Evolutionary conservation across 2,113 vertebrate species (phyloP), one percentile per base, ranked within the genome.

Genomic region (Vidua chalybeata): DNA sequence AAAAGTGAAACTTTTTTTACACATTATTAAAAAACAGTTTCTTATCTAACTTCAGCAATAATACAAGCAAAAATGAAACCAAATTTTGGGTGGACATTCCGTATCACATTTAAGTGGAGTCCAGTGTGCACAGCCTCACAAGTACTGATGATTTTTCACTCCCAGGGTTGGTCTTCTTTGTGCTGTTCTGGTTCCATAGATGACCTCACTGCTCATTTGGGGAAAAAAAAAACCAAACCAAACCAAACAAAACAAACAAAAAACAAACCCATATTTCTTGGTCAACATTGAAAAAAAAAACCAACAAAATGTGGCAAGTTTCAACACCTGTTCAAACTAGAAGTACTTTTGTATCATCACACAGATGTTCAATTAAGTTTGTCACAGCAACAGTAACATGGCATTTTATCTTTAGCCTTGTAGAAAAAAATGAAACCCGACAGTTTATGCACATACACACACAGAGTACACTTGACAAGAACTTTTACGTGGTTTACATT

Each of bases 401-500:
- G 92, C 89, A 96, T 96, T 97, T 94, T 85, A 93, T 72, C 69
- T 68, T 71, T 61, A 95, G 85, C 87, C 84, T 96, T 82, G 84
- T n/a, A 71, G 76, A 62, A 85, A 83, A 62, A 58, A 63, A 52
- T 15, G 58, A 97, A 96, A 94, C 49, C 62, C 56, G 2, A 63
- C 59, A 92, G 71, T 48, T 83, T 90, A 91, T 77, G 59, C 75
- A 84, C 90, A 72, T 76, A 94, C 94, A 97, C 80, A 67, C 96
- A 97, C 55, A 87, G 93, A 93, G 97, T 96, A 98, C 94, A 98
- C 81, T 92, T 95, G 91, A 98, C 95, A 97, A 97, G 92, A 97
- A 96, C 95, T 97, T 96, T 95, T 46, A 97, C 86, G 94, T 96
- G 94, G 98, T 97, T 98, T 98, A 98, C 98, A 98, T 98, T 98